Evolutionary conservation across 2,888 invertebrate genomes (phyloP).

Genomic region (Gisinianus flammeolus): DNA sequence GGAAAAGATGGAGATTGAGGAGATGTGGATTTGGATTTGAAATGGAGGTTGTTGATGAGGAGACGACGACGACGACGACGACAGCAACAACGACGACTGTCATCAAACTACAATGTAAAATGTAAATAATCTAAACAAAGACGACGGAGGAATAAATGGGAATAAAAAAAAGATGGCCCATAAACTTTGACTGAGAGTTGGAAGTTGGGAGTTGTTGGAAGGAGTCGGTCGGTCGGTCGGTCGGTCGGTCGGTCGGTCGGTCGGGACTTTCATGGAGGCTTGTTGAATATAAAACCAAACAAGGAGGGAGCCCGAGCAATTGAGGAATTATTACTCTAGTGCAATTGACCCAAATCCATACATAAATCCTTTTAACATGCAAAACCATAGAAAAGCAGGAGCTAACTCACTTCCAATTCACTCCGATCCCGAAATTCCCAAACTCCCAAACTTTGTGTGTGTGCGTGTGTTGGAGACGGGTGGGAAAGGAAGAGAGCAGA

Average conservation of each 20-base stretch:
- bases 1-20: not conserved
- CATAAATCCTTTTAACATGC: slow-evolving; percentile 16
- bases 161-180: not conserved
- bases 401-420: not conserved
- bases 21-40: not conserved
- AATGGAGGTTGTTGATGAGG: not conserved
- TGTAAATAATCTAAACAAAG: not conserved
- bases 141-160: not conserved
- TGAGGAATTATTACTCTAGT: slow-evolving; percentile 23
- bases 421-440: not conserved
- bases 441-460: not conserved
- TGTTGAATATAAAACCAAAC: not conserved
- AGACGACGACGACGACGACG: too few species aligned
- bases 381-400: not conserved
- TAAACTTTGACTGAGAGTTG: not conserved
- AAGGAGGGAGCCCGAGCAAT: slow-evolving; percentile 24
- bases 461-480: not conserved
- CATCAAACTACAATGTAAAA: too few species aligned
- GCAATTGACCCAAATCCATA: slow-evolving; percentile 34
- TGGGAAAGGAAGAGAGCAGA: not conserved
- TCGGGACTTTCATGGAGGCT: not conserved
- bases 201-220: not conserved
- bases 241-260: too few species aligned
- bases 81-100: too few species aligned
- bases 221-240: not conserved